Evolutionary conservation across 2,113 vertebrate genomes (phyloP), one percentile per base, ranked within the genome.

Genomic region (Gavialis gangeticus): DNA sequence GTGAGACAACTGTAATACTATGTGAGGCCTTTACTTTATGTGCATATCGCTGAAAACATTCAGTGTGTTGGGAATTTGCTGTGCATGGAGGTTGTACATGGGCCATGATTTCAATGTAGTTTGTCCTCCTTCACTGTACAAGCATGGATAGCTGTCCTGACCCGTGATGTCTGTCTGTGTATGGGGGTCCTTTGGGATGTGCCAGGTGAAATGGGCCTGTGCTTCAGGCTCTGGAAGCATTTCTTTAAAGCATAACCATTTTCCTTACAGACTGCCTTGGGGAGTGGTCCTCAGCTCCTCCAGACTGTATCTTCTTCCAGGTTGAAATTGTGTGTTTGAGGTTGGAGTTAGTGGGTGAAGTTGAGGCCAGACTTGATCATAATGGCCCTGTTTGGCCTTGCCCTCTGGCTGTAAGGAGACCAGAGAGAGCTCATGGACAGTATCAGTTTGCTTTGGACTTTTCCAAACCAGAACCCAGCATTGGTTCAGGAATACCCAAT

Each of bases 141-240:
- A 22, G 25, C 7, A 8, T 87, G 75, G 60, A 54, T 84, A 83
- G 73, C 28, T 81, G 90, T 79, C 75, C 76, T 89, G 71, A 10
- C 21, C 46, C 79, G 56, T 88, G 86, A 71, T 59, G 82, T 17
- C 34, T 66, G 5, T 19, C 78, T 1, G 4, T 63, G 60, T n/a
- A 85, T 82, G 73, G 37, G 37, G 91, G 6, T 82, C 63, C 75
- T 88, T 55, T 59, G 77, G 63, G 63, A 15, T 34, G 46, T 75
- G 67, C 76, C 83, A 77, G 69, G 24, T 12, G 24, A 57, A 94
- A 18, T 34, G 94, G 60, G 78, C n/a, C 27, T 66, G 46, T 37
- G 4, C 6, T 0, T n/a, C 37, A 54, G 17, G 76, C 83, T 88
- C 0, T 22, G 1, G 1, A 19, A 37, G 12, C 60, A 10, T 14